Evolutionary conservation across 2,113 vertebrate species (phyloP), one percentile per base, ranked within the genome.

Genomic region (Amphiprion ocellaris): DNA sequence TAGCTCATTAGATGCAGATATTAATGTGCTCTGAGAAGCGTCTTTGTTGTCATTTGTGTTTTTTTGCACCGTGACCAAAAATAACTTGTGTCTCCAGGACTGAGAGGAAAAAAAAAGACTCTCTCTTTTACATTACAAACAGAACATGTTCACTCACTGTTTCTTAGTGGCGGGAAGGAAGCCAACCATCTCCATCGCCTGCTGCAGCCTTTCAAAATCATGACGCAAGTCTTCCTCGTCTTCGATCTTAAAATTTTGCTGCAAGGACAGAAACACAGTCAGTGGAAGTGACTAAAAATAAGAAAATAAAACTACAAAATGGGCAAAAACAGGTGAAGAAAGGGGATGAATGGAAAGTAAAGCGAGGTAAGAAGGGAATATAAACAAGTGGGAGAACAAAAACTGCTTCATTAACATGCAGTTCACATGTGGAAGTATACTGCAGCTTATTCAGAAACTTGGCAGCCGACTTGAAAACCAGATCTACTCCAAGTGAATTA

Each of bases 161-260:
- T 96, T 99, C 90, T 96, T 99, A 50, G 98, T 99, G 68, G 97
- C 95, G 0, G 97, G 94, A 67, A 99, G 97, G 88, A 99, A 99
- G 84, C 98, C 98, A 81, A 99, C 98, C 98, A 99, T 99, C 93
- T 99, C 97, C 98, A 99, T 99, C 44, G 98, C 98, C 93, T 99
- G 98, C 90, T 99, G 97, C 47, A 99, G 93, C 12, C 98, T 94
- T 82, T 99, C 97, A 0, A 99, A 99, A 64, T 99, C 98, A 30
- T 99, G 98, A 26, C 92, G 94, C 33, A 99, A 94, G 88, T 99
- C 98, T 76, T 98, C 98, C 28, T 95, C 97, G 60, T 99, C 98
- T 92, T 99, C 98, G 2, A 99, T 97, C 92, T 97, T 97, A 94
- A 99, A 99, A 95, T 99, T 97, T 95, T 97, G 94, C 98, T 99